Evolutionary conservation across 1,140 invertebrate species (phyloP), one percentile per base, ranked within the genome.

Genomic region (Eulimnadia texana): DNA sequence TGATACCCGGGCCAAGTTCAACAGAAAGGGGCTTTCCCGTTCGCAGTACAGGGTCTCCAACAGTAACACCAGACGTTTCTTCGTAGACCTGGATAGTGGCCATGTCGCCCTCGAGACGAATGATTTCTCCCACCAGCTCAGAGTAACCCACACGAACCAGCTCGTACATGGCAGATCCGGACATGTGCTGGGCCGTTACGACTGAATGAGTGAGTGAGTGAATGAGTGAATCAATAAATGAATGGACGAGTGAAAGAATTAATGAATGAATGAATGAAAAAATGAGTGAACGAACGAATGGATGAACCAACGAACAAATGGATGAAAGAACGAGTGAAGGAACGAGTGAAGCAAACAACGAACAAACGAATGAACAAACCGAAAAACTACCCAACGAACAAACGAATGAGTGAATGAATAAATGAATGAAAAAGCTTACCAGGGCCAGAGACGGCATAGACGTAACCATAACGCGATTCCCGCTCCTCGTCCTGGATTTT

Each of bases 71-170:
- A 57, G 95, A 98, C 52, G 97, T 99, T 75, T 99, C 97, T 78
- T 99, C 97, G 71, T 99, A 99, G 61, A 98, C 85, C 82, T 98
- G 94, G 74, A 99, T 99, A 63, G 97, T 99, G 52, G 97, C 97
- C 86, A 96, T 93, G 73, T 99, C 96, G 61, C 94, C 94, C 78
- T 99, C 96, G 60, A 99, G 79, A 74, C 96, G 85, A 78, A 99
- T 99, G 73, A 99, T 99, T 79, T 99, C 97, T 65, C 97, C 97
- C 1, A 99, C 97, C 66, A 99, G 77, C 76, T 99, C 94, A 66
- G 85, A 83, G 75, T 99, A 96, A 16, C 97, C 97, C 9, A 99
- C 97, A 70, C 97, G 84, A 57, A 99, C 97, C 77, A 99, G 74
- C 76, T 99, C 97, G 83, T 99, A 99, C 95, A 99, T 99, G 80